phyloP scores from a whole-genome alignment of 1,140 invertebrate genomes.

The Drosophila bocqueti region DNA sequence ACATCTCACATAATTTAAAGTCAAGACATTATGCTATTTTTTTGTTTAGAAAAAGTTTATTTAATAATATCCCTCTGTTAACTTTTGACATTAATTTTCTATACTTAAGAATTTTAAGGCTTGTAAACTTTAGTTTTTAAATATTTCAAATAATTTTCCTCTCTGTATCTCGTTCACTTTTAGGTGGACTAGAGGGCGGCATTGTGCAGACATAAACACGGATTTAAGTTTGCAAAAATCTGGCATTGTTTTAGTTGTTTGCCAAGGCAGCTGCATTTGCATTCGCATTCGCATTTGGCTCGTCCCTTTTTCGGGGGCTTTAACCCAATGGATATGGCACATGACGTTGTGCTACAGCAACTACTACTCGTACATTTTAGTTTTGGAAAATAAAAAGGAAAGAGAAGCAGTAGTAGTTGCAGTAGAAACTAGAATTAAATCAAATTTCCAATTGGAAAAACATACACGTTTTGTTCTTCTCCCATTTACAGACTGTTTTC shows the following conservation, averaged over 20 bases:
- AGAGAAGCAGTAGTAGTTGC: not conserved
- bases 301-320: conserved; percentile 14
- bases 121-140: not conserved
- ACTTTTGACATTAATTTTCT: not conserved
- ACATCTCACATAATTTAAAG: not conserved
- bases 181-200: conserved; percentile 13
- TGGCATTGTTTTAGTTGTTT: conserved; percentile 56
- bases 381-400: not conserved
- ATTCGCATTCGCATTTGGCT: conserved; percentile 29
- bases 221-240: conserved; percentile 65
- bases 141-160: not conserved
- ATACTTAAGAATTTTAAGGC: not conserved
- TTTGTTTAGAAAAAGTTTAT: not conserved
- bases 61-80: not conserved
- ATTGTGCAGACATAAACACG: conserved; percentile 50
- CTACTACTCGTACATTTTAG: conserved; percentile 6
- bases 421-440: conserved; percentile 13
- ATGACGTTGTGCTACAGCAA: conserved; percentile 11
- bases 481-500: not conserved
- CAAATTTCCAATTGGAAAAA: conserved; percentile 6
- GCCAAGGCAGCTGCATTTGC: conserved; percentile 45
- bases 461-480: conserved; percentile 1
- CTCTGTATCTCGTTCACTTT: conserved; percentile 7
- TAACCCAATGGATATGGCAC: conserved; percentile 29
- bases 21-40: no score